A percentile compares a stretch with the other conserved stretches of the same genome.
Conservation (phyloP, 2,113 vertebrate species). For the Colaptes auratus region DNA sequence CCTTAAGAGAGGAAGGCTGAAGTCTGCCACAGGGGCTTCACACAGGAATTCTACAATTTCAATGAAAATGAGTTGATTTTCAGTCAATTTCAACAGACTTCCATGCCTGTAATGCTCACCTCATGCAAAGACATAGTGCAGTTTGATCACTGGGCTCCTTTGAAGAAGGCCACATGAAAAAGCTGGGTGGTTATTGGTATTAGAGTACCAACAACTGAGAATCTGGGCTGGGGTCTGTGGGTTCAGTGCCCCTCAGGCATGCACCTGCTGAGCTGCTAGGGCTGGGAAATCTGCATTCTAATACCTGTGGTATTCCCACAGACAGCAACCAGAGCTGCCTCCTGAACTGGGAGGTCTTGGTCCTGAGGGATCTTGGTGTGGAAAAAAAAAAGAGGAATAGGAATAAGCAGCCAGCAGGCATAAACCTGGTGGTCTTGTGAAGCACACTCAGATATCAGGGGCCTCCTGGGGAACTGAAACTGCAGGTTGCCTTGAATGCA, state of each 20-base stretch:
- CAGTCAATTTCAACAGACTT: neutral
- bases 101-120: neutral
- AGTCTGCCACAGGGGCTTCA: neutral
- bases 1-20: neutral
- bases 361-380: neutral
- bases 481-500: neutral
- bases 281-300: neutral
- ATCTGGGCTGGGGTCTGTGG: neutral
- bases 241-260: neutral
- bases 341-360: neutral
- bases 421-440: rapidly evolving
- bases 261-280: neutral
- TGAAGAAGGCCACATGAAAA: neutral
- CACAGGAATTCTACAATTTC: neutral
- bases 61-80: neutral
- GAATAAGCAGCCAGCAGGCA: neutral
- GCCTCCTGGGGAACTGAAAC: neutral
- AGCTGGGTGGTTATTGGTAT: neutral
- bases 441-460: neutral
- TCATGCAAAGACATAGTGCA: neutral
- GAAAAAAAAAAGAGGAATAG: neutral
- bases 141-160: neutral
- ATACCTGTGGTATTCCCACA: neutral
- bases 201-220: neutral
- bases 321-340: neutral